phyloP scores from a whole-genome alignment of 2,113 vertebrate genomes.

The Fregata magnificens region DNA sequence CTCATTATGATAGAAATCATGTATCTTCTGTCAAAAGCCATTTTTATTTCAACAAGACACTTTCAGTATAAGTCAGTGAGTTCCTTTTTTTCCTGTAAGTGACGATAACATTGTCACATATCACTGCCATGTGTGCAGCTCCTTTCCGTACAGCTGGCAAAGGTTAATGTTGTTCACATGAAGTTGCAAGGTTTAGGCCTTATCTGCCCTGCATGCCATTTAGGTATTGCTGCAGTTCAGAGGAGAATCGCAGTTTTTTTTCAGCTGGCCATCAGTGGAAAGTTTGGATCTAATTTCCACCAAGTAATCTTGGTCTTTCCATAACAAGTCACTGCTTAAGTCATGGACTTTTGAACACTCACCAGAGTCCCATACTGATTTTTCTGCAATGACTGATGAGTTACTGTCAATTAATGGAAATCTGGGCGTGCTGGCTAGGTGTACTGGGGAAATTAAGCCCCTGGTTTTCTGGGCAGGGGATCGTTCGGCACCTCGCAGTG shows the following conservation, averaged over 20 bases:
- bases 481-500: not conserved
- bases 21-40: not conserved
- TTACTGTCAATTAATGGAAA: not conserved
- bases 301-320: not conserved
- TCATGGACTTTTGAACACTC: not conserved
- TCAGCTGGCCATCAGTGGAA: not conserved
- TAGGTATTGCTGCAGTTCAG: not conserved
- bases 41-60: not conserved
- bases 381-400: not conserved
- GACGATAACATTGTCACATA: not conserved
- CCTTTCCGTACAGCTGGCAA: not conserved
- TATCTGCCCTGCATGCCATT: not conserved
- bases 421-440: not conserved
- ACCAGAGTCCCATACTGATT: fast-evolving
- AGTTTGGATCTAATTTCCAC: not conserved
- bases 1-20: not conserved
- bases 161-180: not conserved
- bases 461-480: not conserved
- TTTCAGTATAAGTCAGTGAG: not conserved
- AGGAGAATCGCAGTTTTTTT: not conserved
- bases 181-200: not conserved
- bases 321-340: not conserved
- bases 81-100: not conserved
- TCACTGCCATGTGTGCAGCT: not conserved
- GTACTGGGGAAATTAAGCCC: not conserved